A percentile compares a stretch with the other conserved stretches of the same genome.
phyloP scores from a whole-genome alignment of 2,888 invertebrate species.

The Pyralis farinalis region DNA sequence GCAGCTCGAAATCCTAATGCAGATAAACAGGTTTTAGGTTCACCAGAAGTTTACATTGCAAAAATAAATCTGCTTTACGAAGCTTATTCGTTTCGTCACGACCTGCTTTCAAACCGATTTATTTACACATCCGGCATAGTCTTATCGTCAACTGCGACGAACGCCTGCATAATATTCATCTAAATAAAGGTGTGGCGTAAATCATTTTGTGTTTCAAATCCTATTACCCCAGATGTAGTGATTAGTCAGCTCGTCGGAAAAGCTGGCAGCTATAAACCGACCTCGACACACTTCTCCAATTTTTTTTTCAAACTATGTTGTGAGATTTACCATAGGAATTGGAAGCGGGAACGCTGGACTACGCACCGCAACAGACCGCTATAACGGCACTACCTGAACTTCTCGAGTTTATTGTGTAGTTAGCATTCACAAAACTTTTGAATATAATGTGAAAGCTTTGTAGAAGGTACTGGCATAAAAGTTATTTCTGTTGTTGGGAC shows the following conservation, averaged over 20 bases:
- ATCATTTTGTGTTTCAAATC: not conserved
- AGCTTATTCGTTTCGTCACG: conserved; percentile 24
- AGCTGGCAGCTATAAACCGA: conserved; percentile 35
- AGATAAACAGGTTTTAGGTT: conserved; percentile 42
- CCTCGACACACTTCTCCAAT: conserved; percentile 61
- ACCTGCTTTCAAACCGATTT: conserved; percentile 23
- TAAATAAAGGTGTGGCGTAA: not conserved
- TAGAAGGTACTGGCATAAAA: too few relatives aligned
- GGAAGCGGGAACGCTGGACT: conserved; percentile 38
- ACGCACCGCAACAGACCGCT: conserved; percentile 43
- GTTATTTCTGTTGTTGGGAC: too few relatives aligned
- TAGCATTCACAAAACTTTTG: too few relatives aligned
- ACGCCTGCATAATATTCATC: not conserved
- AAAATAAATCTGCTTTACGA: conserved; percentile 24
- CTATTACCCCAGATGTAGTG: conserved; percentile 13
- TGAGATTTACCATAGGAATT: conserved; percentile 52
- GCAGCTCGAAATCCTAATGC: conserved; percentile 46
- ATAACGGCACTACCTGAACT: conserved; percentile 39
- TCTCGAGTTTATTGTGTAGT: too few relatives aligned
- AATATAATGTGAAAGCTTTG: too few relatives aligned
- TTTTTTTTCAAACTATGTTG: conserved; percentile 57
- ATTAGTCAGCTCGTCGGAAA: conserved; percentile 17
- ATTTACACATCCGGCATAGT: conserved; percentile 1
- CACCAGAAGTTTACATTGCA: conserved; percentile 31
- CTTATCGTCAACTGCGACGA: conserved; percentile 4